Evolutionary conservation across 2,888 invertebrate genomes (phyloP).

Genomic region (Pristionchus exspectatus): DNA sequence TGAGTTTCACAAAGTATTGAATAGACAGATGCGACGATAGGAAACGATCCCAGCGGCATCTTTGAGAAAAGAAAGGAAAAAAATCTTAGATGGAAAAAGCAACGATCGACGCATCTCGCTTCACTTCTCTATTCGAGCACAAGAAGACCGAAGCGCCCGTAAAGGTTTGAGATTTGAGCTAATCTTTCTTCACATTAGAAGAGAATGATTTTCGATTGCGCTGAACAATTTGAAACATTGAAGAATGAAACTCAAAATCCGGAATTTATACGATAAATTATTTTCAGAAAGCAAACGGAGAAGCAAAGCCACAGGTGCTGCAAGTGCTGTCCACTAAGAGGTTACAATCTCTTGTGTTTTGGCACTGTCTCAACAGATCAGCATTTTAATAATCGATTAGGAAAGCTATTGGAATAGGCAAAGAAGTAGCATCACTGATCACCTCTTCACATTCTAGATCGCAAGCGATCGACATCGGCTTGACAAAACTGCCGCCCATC

Average conservation of each 20-base stretch:
- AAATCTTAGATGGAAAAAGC: constrained; percentile 82
- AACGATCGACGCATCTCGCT: constrained; percentile 90
- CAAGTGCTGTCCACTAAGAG: constrained; percentile 91
- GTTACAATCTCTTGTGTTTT: not conserved
- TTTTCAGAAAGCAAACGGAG: constrained; percentile 66
- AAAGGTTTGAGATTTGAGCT: constrained; percentile 60
- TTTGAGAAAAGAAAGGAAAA: not conserved
- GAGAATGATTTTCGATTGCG: too few relatives aligned
- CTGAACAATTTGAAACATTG: not conserved
- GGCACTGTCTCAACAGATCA: not conserved
- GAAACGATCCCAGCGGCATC: too few relatives aligned
- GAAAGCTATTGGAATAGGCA: not conserved
- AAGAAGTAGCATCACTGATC: constrained; percentile 83
- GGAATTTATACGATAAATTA: too few relatives aligned
- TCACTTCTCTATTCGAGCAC: constrained; percentile 97
- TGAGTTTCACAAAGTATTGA: not conserved
- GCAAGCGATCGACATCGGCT: constrained; percentile 98
- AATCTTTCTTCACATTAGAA: too few relatives aligned
- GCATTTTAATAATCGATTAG: too few relatives aligned
- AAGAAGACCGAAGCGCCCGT: constrained; percentile 86
- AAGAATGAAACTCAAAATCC: too few relatives aligned
- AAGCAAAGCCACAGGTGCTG: constrained; percentile 87
- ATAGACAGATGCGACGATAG: not conserved
- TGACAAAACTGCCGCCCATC: constrained; percentile 98
- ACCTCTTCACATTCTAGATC: constrained; percentile 93